phyloP scores from a whole-genome alignment of 2,888 invertebrate species.

The Acronicta alni region DNA sequence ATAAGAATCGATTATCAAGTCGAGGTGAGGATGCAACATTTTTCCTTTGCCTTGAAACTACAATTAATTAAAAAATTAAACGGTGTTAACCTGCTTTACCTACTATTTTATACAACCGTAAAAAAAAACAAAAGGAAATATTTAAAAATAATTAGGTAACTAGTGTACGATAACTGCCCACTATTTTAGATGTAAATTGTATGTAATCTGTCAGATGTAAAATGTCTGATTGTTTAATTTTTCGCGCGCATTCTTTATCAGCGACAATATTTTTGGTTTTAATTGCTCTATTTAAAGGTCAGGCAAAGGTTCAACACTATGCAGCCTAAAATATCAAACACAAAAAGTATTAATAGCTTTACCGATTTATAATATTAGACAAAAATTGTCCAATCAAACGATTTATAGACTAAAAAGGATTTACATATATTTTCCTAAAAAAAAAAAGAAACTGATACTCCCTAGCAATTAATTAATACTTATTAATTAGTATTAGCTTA shows the following conservation, averaged over 20 bases:
- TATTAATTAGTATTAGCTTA: no score
- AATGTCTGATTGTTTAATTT: constrained; percentile 44
- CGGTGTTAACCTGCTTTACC: constrained; percentile 14
- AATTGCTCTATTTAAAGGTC: constrained; percentile 29
- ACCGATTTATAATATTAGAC: no score
- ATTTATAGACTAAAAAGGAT: no score
- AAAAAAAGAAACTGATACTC: no score
- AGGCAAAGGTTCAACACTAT: constrained; percentile 15
- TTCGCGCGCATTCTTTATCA: constrained; percentile 37
- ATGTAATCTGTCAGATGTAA: background rate
- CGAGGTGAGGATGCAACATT: constrained; percentile 49
- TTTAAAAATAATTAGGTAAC: background rate
- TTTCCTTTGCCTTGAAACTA: constrained; percentile 47
- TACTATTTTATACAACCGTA: constrained; percentile 4
- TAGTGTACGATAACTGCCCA: no score
- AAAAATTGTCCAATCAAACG: no score
- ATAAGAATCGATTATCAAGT: constrained; percentile 28
- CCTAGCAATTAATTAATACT: no score
- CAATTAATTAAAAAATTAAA: constrained; percentile 29
- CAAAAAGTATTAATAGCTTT: no score
- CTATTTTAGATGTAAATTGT: constrained; percentile 31
- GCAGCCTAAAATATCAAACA: constrained; percentile 6
- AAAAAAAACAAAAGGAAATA: constrained; percentile 10
- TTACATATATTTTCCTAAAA: no score
- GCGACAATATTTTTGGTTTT: constrained; percentile 31